phyloP scores from a whole-genome alignment of 2,888 invertebrate species.

The Homarus gammarus region DNA sequence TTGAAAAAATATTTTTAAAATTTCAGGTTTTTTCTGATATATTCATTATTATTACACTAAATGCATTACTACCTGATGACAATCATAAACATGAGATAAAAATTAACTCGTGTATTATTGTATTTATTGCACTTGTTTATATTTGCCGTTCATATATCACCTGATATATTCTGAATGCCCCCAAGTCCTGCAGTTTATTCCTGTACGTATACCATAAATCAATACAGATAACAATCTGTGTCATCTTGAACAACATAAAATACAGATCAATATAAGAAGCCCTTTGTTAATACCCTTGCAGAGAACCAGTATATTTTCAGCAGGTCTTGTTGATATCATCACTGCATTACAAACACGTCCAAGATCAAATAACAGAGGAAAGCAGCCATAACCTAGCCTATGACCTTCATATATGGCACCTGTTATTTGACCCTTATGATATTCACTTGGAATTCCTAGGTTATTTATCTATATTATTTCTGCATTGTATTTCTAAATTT shows the following conservation, averaged over 20 bases:
- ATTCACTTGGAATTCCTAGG: not conserved
- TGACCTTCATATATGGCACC: not conserved
- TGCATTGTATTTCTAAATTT: not conserved
- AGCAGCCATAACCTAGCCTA: not conserved
- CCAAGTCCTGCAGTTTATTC: not conserved
- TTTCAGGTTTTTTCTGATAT: not conserved
- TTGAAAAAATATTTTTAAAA: no score
- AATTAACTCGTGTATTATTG: not conserved
- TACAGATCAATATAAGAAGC: not conserved
- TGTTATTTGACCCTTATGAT: not conserved
- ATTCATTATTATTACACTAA: not conserved
- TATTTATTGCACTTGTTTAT: not conserved
- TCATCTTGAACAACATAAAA: not conserved
- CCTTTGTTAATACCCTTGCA: no score
- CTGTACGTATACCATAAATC: not conserved
- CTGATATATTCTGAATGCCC: not conserved
- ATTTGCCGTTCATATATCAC: not conserved
- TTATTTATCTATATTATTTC: not conserved
- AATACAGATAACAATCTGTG: not conserved
- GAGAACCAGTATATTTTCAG: no score
- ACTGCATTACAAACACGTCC: not conserved
- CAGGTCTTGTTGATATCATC: no score
- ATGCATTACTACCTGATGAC: not conserved
- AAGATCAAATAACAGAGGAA: not conserved
- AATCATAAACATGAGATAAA: not conserved